Percentiles rank a stretch among this genome's conserved stretches.
Evolutionary conservation across 1,140 invertebrate genomes (phyloP).

Genomic region (Antheraea pernyi): DNA sequence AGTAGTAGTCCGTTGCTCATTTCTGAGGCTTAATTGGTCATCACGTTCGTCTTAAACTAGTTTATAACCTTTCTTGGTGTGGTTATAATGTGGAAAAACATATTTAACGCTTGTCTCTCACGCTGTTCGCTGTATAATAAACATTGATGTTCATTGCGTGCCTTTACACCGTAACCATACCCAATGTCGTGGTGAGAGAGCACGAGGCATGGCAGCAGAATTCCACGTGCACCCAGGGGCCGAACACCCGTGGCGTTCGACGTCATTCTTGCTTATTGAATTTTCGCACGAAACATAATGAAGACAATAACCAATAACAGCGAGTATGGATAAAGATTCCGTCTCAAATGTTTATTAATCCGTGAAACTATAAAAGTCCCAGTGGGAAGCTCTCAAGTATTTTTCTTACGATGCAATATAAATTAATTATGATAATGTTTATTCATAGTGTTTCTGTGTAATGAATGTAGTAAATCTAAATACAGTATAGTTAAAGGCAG

Average conservation of each 20-base stretch:
- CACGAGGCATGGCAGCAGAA: constrained; percentile 37
- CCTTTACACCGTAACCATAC: constrained; percentile 50
- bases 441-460: not conserved
- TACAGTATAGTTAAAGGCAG: not conserved
- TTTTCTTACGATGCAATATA: not conserved
- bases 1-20: constrained; percentile 59
- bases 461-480: not conserved
- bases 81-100: constrained; percentile 54
- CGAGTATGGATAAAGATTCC: not conserved
- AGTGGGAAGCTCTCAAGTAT: not conserved
- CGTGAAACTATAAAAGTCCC: constrained; percentile 1
- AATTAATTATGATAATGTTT: not conserved
- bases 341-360: not conserved
- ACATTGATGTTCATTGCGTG: constrained; percentile 59
- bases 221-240: constrained; percentile 57
- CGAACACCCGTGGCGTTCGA: constrained; percentile 47
- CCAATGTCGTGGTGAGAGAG: constrained; percentile 40
- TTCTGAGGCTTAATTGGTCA: constrained; percentile 69
- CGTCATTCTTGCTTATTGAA: constrained; percentile 46
- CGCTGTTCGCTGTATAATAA: constrained; percentile 54
- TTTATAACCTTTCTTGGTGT: constrained; percentile 65
- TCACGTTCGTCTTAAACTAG: constrained; percentile 67
- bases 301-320: not conserved
- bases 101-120: constrained; percentile 39
- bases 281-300: constrained; percentile 37